Conservation (phyloP, 2,888 invertebrate genomes). For the Lysandra bellargus region DNA sequence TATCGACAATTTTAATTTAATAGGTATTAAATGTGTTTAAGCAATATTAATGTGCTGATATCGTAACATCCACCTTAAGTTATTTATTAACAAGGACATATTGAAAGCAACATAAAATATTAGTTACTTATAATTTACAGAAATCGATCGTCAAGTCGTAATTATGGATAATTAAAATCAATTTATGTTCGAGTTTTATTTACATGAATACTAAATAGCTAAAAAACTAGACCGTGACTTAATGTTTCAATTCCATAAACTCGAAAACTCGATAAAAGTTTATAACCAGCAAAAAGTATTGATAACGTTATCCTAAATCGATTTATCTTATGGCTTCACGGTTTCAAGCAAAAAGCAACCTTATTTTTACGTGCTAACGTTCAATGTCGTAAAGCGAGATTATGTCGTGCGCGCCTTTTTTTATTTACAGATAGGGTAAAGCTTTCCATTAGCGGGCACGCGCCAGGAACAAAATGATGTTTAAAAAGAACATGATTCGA, state of each 20-base stretch:
- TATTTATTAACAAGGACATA: neutral
- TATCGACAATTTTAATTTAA: too few relatives aligned
- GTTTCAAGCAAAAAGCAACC: constrained; percentile 43
- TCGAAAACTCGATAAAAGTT: constrained; percentile 63
- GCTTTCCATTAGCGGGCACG: constrained; percentile 78
- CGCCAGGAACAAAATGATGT: constrained; percentile 74
- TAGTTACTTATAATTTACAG: neutral
- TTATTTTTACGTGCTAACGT: constrained; percentile 37
- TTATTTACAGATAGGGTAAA: constrained; percentile 48
- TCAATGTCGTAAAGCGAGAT: neutral
- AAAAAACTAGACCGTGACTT: constrained; percentile 39
- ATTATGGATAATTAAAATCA: constrained; percentile 17
- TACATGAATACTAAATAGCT: constrained; percentile 3
- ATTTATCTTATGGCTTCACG: neutral
- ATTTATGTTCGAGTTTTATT: constrained; percentile 4
- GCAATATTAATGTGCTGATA: neutral
- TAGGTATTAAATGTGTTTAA: too few relatives aligned
- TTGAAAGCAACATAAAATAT: neutral
- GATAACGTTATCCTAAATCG: constrained; percentile 61
- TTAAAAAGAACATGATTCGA: constrained; percentile 72
- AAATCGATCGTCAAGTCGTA: constrained; percentile 7
- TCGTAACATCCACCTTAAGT: neutral
- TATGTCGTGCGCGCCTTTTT: neutral
- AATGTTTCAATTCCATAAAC: constrained; percentile 72
- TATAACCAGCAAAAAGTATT: constrained; percentile 66